Evolutionary conservation across 2,888 invertebrate species (phyloP), one percentile per base, ranked within the genome.

Genomic region (Saturnia japonica): DNA sequence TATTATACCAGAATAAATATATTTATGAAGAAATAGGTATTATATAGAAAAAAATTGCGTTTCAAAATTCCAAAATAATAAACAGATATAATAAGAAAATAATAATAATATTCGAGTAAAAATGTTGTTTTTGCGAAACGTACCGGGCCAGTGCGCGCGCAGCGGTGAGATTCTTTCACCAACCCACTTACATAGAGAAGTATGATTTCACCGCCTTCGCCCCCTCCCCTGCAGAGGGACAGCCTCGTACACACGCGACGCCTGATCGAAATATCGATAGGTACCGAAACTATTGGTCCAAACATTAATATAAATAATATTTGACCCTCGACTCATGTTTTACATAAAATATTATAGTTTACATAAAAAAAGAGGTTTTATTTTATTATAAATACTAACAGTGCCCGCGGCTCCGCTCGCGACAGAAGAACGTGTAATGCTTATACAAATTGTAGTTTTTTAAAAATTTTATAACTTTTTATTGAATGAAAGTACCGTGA

Each of bases 101-200:
- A 67, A 70, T 42, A 66, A 54, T 14, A 9, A 19, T n/a, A n/a
- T n/a, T n/a, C n/a, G n/a, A 4, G 25, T 34, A 34, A 14, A 28
- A n/a, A 1, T 28, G 12, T 1, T n/a, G 72, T 71, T 71, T 73
- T 72, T 70, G 88, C 88, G 71, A 78, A 84, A 90, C 76, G 82
- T 90, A 87, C 87, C 45, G 64, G 64, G 42, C 66, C 68, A 73
- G 78, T 75, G 76, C 78, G 75, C 78, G 75, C 72, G 57, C 57
- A 60, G 28, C 80, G 84, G 86, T 86, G 89, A 91, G 90, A 92
- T 91, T 94, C 94, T 94, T 94, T 94, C 94, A 85, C 91, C 91
- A 92, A 93, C 94, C 94, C 88, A 94, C 93, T 94, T 94, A 90
- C 89, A 82, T 82, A 81, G 84, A 82, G 84, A 78, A 85, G 85